Evolutionary conservation across 2,797 vertebrate genomes (phyloP), one percentile per base, ranked within the genome.

Genomic region (Malurus leucopterus): DNA sequence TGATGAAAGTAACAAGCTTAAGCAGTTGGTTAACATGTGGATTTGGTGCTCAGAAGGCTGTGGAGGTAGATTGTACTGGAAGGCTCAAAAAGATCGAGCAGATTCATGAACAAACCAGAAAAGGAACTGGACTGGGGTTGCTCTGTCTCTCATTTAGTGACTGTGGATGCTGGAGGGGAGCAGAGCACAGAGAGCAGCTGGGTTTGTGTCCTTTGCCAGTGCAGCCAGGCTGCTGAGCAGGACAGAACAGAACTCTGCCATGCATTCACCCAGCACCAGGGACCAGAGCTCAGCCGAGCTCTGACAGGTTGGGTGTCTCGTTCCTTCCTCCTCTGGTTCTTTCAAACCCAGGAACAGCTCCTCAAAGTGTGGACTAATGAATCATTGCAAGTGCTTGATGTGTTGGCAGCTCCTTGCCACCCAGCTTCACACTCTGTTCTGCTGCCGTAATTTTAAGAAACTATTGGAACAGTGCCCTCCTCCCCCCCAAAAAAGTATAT

Each of bases 371-470:
- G 90, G 92, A 62, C 86, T 95, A 94, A 91, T 95, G 92, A 96
- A 94, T 96, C 93, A 95, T 55, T 94, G 88, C 84, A 57, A 95
- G 59, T 72, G 90, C 90, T 92, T 77, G 77, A 85, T 87, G 85
- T 94, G 91, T 94, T 96, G 92, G 94, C 93, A 96, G 90, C 70
- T 91, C 77, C 82, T 80, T 93, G 92, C 87, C 93, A 95, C 91
- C 89, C 90, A 92, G 89, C 78, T 95, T 96, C 94, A 94, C 94
- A 92, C 91, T 95, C 92, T 94, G 90, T 95, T 95, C 93, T 92
- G 47, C 84, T 93, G 81, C 88, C 21, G 59, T 94, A 74, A 89
- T 91, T 96, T 92, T 87, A 94, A 92, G 87, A 92, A 95, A 88
- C 36, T 68, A 75, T 95, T 91, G 95, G 89, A 96, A 94, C 70